Percentiles rank a stretch among this genome's conserved stretches.
Evolutionary conservation across 2,888 invertebrate species (phyloP).

Genomic region (Therioaphis trifolii): DNA sequence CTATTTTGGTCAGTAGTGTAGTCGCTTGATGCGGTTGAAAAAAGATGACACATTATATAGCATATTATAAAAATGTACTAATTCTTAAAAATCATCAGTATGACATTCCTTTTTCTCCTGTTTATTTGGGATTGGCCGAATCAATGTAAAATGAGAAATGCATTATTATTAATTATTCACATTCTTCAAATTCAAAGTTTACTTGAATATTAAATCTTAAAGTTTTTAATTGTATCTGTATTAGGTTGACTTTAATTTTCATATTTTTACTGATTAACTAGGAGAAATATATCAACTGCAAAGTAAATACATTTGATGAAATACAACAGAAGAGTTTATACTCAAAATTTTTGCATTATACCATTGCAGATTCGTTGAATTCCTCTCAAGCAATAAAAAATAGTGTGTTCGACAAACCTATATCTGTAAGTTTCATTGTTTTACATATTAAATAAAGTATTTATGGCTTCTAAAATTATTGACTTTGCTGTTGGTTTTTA

Average conservation of each 20-base stretch:
- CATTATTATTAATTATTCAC: too few relatives aligned
- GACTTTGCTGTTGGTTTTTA: background rate
- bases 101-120: too few relatives aligned
- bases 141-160: too few relatives aligned
- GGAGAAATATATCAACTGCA: slow-evolving; percentile 72
- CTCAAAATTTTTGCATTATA: slow-evolving; percentile 90
- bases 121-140: too few relatives aligned
- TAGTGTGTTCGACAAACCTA: background rate
- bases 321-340: slow-evolving; percentile 81
- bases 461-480: too few relatives aligned
- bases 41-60: too few relatives aligned
- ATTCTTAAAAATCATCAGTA: too few relatives aligned
- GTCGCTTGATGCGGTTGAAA: too few relatives aligned
- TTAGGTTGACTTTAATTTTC: background rate
- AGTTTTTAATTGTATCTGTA: background rate
- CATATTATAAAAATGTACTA: too few relatives aligned
- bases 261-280: slow-evolving; percentile 63
- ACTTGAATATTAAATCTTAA: background rate
- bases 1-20: too few relatives aligned
- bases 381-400: background rate
- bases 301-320: slow-evolving; percentile 76
- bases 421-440: background rate
- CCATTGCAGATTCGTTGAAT: slow-evolving; percentile 71
- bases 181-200: background rate
- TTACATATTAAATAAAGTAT: background rate